Percentiles rank a stretch among this genome's conserved stretches.
Evolutionary conservation across 1,140 invertebrate genomes (phyloP).

Genomic region (Argopecten irradians): DNA sequence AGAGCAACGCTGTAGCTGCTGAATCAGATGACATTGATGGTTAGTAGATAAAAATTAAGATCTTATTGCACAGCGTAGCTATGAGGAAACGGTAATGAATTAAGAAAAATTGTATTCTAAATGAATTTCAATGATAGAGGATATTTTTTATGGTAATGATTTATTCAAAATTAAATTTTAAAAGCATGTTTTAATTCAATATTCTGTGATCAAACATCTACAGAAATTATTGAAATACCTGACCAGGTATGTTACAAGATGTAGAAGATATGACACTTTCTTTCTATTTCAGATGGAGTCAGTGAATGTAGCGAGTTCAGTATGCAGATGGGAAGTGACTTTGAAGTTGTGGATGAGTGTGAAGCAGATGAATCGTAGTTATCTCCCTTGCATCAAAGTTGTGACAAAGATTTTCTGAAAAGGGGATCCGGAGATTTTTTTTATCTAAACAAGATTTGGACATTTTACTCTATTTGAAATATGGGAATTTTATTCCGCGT

Average conservation of each 20-base stretch:
- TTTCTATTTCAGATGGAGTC: conserved; percentile 49
- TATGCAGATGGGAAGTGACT: conserved; percentile 67
- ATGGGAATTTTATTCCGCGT: background rate
- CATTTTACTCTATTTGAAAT: background rate
- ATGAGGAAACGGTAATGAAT: background rate
- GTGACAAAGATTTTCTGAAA: background rate
- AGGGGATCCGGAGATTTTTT: background rate
- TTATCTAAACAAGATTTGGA: background rate
- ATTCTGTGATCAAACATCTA: too few species aligned
- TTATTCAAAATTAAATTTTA: too few species aligned
- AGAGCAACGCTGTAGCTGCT: background rate
- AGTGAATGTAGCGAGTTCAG: conserved; percentile 56
- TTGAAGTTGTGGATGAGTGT: conserved; percentile 65
- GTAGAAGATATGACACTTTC: background rate
- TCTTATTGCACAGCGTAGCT: background rate
- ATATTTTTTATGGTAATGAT: too few species aligned
- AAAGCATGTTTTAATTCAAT: too few species aligned
- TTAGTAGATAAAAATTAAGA: background rate
- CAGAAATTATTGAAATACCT: background rate
- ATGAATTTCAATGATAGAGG: too few species aligned
- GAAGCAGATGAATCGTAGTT: conserved; percentile 39
- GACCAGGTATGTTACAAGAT: background rate
- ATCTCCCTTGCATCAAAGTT: background rate
- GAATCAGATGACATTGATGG: conserved; percentile 28
- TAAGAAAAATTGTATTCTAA: background rate